Evolutionary conservation across 2,888 invertebrate species (phyloP).

Genomic region (Nomada flava): DNA sequence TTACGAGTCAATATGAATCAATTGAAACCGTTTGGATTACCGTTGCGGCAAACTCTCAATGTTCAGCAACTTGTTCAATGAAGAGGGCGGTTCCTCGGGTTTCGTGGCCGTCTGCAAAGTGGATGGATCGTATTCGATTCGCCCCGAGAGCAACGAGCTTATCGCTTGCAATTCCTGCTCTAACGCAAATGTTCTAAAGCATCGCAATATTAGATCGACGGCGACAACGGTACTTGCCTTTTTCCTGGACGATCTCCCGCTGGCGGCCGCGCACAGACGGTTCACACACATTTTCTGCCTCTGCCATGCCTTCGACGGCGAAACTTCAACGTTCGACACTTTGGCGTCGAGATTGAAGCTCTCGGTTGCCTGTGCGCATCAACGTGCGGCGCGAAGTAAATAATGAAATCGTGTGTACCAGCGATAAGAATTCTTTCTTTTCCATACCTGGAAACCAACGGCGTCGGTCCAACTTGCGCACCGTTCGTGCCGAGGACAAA

Average conservation of each 20-base stretch:
- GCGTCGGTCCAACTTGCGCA: constrained; percentile 67
- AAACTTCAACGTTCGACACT: not conserved
- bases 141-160: constrained; percentile 10
- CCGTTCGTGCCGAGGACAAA: constrained; percentile 75
- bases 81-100: not conserved
- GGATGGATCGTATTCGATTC: not conserved
- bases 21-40: constrained; percentile 10
- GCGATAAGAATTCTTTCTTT: constrained; percentile 72
- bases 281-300: not conserved
- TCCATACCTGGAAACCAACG: constrained; percentile 69
- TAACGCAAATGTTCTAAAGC: not conserved
- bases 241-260: not conserved
- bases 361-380: not conserved
- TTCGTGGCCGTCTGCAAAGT: not conserved
- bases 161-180: constrained; percentile 27
- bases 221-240: constrained; percentile 28
- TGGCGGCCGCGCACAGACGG: not conserved
- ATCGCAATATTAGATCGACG: not conserved
- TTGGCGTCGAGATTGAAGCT: not conserved
- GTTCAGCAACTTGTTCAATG: not conserved
- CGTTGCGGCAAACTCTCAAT: not conserved
- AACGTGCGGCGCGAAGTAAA: too few species aligned
- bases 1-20: not conserved
- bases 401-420: constrained; percentile 57
- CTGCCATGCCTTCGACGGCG: not conserved